phyloP scores from a whole-genome alignment of 1,140 invertebrate genomes.

The Hypothenemus hampei region DNA sequence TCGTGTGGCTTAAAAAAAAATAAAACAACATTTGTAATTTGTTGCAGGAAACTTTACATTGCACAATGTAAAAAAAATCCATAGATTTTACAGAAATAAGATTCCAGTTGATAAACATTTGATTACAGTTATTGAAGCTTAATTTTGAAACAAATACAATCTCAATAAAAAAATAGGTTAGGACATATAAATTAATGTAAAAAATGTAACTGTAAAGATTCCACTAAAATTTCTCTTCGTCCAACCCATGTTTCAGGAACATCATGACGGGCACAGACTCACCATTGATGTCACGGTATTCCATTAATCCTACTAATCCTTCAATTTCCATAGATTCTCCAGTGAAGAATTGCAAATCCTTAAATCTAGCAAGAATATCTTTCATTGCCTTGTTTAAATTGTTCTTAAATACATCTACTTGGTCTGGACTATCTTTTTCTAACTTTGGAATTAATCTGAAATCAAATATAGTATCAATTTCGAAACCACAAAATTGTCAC shows the following conservation, averaged over 20 bases:
- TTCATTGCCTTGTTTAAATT: slow-evolving; percentile 96
- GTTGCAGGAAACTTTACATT: too few relatives aligned
- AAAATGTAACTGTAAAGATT: slow-evolving; percentile 25
- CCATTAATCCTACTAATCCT: slow-evolving; percentile 87
- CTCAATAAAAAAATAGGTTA: not conserved
- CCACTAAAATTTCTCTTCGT: slow-evolving; percentile 87
- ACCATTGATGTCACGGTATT: slow-evolving; percentile 86
- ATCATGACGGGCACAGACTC: slow-evolving; percentile 79
- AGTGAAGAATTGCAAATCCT: slow-evolving; percentile 91
- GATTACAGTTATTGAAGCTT: too few relatives aligned
- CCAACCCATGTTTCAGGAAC: slow-evolving; percentile 93
- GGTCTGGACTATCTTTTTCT: slow-evolving; percentile 71
- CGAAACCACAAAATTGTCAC: not conserved
- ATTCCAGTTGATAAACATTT: too few relatives aligned
- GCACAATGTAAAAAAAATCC: too few relatives aligned
- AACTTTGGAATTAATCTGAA: slow-evolving; percentile 74
- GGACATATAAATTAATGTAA: slow-evolving; percentile 13
- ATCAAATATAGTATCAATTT: slow-evolving; percentile 23
- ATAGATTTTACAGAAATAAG: too few relatives aligned
- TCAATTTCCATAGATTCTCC: slow-evolving; percentile 93
- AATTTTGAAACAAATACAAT: not conserved
- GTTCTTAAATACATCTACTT: slow-evolving; percentile 84
- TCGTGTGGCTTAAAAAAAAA: too few relatives aligned
- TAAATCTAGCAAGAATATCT: slow-evolving; percentile 85
- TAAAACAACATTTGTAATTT: too few relatives aligned